A percentile compares a stretch with the other conserved stretches of the same genome.
Conservation (phyloP, 2,888 invertebrate species). For the Idaea aversata region DNA sequence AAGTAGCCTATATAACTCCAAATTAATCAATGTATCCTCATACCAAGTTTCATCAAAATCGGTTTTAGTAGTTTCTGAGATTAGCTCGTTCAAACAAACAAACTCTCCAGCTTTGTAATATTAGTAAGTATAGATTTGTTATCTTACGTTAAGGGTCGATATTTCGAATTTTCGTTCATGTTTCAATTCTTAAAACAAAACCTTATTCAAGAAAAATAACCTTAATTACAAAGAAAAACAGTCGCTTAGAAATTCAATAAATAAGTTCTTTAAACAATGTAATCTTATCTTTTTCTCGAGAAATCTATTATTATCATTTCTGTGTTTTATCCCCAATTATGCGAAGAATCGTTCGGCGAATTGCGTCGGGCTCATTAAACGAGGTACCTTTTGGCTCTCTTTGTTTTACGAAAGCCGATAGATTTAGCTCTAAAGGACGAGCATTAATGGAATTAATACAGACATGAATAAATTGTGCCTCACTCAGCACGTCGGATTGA, state of each 20-base stretch:
- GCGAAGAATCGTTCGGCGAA: conserved; percentile 21
- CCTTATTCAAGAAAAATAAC: neutral
- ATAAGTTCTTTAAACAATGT: neutral
- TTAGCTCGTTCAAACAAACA: too few relatives aligned
- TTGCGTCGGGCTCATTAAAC: conserved; percentile 25
- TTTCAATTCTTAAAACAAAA: neutral
- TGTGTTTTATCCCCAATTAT: conserved; percentile 10
- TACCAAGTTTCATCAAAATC: too few relatives aligned
- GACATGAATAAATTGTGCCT: conserved; percentile 33
- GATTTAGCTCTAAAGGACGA: conserved; percentile 32
- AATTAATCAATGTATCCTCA: too few relatives aligned
- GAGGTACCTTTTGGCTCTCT: conserved; percentile 30
- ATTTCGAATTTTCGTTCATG: too few relatives aligned
- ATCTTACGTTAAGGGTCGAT: too few relatives aligned
- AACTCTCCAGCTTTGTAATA: too few relatives aligned
- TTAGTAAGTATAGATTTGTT: too few relatives aligned
- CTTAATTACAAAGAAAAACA: neutral
- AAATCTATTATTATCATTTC: neutral
- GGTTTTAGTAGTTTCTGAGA: too few relatives aligned
- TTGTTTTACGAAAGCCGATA: conserved; percentile 35
- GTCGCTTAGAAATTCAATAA: neutral
- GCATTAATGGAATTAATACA: conserved; percentile 33
- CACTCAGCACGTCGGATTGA: conserved; percentile 3
- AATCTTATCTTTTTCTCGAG: neutral
- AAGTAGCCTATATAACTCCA: too few relatives aligned